Percentiles rank a stretch among this genome's conserved stretches.
These are phyloP conservation scores for Centropus unirufus DNA, from an alignment of 2,113 vertebrate species.

Conservation along the genomic window DNA sequence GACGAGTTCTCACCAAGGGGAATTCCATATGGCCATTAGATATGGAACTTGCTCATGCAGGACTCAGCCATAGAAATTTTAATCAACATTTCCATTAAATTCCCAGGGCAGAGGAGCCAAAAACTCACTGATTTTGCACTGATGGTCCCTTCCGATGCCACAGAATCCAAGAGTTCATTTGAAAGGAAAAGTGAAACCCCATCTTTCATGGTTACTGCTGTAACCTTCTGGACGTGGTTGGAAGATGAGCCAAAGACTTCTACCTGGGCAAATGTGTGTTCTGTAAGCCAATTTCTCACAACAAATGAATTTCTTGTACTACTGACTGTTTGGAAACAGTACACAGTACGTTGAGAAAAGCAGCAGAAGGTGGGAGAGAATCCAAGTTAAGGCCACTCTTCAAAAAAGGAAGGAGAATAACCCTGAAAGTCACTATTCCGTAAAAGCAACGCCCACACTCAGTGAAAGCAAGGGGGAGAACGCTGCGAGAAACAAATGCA, in stretches of 20 bases:
- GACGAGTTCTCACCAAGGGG: not conserved
- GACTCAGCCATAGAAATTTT: not conserved
- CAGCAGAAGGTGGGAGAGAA: slow-evolving; percentile 38
- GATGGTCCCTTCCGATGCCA: not conserved
- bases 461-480: not conserved
- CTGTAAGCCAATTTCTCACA: not conserved
- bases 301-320: not conserved
- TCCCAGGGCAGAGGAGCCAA: not conserved
- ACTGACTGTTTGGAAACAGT: not conserved
- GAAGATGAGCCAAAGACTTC: not conserved
- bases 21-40: not conserved
- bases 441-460: not conserved
- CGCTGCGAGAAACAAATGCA: not conserved
- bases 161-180: not conserved
- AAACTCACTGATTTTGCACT: fast-evolving
- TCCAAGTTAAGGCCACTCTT: not conserved
- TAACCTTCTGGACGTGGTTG: not conserved
- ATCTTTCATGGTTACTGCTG: not conserved
- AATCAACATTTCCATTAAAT: not conserved
- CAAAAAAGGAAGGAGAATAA: not conserved
- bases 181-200: not conserved
- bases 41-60: not conserved
- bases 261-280: not conserved
- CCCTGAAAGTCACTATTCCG: not conserved
- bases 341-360: not conserved